phyloP scores from a whole-genome alignment of 2,113 vertebrate species.

The Gnathonemus longibarbis region DNA sequence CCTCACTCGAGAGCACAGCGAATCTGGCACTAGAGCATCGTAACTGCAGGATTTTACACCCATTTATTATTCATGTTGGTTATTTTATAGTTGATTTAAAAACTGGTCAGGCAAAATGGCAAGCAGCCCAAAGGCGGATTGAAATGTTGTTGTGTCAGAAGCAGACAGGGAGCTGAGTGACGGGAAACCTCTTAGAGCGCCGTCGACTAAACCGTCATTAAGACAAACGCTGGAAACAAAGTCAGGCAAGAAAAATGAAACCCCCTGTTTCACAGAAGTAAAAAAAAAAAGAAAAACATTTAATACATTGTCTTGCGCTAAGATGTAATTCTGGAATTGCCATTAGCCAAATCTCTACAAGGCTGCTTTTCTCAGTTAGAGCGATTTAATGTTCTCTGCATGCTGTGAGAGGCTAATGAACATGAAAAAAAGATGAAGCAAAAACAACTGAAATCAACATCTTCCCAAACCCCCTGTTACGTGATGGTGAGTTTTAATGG shows the following conservation, averaged over 20 bases:
- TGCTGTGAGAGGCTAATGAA: conserved; percentile 41
- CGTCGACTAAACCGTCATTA: conserved; percentile 2
- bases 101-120: conserved; percentile 24
- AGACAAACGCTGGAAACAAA: background rate
- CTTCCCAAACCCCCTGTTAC: conserved; percentile 31
- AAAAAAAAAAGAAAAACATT: conserved; percentile 19
- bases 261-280: background rate
- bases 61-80: conserved; percentile 36
- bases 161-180: background rate
- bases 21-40: conserved; percentile 16
- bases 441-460: conserved; percentile 29
- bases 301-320: conserved; percentile 21
- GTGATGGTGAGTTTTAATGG: conserved; percentile 24
- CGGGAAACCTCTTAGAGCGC: background rate
- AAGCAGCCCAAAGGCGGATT: background rate
- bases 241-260: background rate
- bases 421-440: conserved; percentile 26
- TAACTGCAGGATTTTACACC: conserved; percentile 16
- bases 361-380: conserved; percentile 33
- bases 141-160: background rate
- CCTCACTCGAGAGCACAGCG: conserved; percentile 20
- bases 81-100: conserved; percentile 34
- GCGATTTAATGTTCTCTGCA: conserved; percentile 34
- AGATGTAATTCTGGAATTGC: conserved; percentile 25
- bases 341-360: conserved; percentile 33